These are phyloP conservation scores for Apamea sordens DNA, from an alignment of 2,888 invertebrate species.

Conservation along the genomic window DNA sequence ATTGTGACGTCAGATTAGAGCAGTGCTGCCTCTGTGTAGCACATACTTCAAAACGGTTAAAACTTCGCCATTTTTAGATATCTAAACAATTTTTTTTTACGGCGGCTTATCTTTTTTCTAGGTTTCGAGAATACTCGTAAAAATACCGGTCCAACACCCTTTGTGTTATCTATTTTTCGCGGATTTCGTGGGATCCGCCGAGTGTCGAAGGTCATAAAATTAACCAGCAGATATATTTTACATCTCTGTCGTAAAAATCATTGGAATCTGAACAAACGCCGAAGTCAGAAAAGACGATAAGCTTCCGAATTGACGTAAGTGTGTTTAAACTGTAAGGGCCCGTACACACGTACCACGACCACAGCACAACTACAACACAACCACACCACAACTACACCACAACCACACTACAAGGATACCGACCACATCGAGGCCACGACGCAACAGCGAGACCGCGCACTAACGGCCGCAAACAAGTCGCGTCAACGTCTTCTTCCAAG, in stretches of 20 bases:
- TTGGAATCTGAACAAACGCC: background rate
- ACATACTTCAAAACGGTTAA: too few species aligned
- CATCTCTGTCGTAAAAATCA: background rate
- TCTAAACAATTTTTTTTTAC: background rate
- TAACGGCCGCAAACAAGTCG: background rate
- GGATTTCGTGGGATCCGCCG: background rate
- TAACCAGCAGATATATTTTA: background rate
- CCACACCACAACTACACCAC: background rate
- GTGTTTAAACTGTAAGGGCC: background rate
- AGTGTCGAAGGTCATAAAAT: background rate
- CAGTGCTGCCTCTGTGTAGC: too few species aligned
- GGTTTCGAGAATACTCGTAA: background rate
- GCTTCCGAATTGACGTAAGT: conserved; percentile 5
- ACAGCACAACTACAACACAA: background rate
- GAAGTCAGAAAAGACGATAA: background rate
- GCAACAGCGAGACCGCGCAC: background rate
- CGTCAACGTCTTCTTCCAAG: background rate
- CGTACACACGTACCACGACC: background rate
- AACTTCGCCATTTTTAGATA: background rate
- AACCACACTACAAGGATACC: background rate
- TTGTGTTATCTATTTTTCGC: background rate
- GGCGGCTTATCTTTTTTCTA: background rate
- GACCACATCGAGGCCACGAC: background rate
- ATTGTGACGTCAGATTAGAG: background rate
- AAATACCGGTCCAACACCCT: background rate